A percentile compares a stretch with the other conserved stretches of the same genome.
phyloP scores from a whole-genome alignment of 1,140 invertebrate species.

The Scaptomyza hsui region DNA sequence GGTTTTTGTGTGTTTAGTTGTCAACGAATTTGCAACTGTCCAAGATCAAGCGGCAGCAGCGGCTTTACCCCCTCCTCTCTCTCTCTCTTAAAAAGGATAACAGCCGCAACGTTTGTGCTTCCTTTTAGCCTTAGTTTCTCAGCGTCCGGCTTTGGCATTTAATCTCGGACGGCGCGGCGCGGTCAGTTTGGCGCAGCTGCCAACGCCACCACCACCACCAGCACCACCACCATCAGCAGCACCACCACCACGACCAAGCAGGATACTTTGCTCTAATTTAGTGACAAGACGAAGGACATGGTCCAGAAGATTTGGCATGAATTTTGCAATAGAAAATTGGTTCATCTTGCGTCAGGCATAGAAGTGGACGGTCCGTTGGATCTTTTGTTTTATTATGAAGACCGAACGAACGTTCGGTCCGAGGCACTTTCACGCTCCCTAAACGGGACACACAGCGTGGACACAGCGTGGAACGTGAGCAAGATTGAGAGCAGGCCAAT shows the following conservation, averaged over 20 bases:
- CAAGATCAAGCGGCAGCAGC: conserved; percentile 28
- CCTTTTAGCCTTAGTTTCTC: neutral
- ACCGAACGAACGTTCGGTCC: neutral
- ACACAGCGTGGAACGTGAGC: conserved; percentile 55
- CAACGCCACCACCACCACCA: conserved; percentile 19
- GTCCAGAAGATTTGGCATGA: conserved; percentile 53
- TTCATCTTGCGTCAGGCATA: conserved; percentile 48
- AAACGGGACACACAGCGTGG: neutral
- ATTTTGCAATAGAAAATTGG: conserved; percentile 58
- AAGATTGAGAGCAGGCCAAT: conserved; percentile 69
- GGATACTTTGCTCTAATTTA: conserved; percentile 65
- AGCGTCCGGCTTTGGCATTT: conserved; percentile 5
- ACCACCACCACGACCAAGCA: conserved; percentile 12
- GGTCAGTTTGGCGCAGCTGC: conserved; percentile 44
- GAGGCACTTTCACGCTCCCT: neutral
- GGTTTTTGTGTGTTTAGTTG: conserved; percentile 24
- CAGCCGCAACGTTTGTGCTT: conserved; percentile 32
- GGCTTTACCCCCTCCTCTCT: neutral
- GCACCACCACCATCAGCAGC: conserved; percentile 3
- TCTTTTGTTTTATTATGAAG: conserved; percentile 59
- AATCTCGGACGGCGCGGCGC: conserved; percentile 41
- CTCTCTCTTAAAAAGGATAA: conserved; percentile 61
- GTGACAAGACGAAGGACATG: conserved; percentile 39
- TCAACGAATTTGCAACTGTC: conserved; percentile 17
- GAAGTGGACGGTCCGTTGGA: conserved; percentile 36